Evolutionary conservation across 53 echinoderm and acorn worm species (phyloP), one percentile per base, ranked within the genome.

Genomic region (Stichopus horrens): DNA sequence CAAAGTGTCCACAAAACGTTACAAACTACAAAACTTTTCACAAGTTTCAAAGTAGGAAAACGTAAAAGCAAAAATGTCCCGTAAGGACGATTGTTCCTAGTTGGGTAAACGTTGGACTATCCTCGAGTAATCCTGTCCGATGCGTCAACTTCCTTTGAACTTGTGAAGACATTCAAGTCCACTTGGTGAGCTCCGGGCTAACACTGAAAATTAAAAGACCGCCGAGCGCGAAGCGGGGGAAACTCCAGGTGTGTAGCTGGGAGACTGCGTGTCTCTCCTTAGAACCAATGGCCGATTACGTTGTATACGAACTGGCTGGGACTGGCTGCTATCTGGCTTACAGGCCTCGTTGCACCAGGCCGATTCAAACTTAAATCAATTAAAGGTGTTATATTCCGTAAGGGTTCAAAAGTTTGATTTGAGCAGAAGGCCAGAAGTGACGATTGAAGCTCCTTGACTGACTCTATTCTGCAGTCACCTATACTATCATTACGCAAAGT

Each of bases 261-360:
- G 81, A 81, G 81, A 81, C 81, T 81, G 81, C 81, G 57, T 81
- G 81, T 81, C 81, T 81, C 81, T 81, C 2, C 9, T 11, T 4
- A 20, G 23, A 56, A 57, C 56, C 21, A 21, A 56, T 81, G 81
- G 58, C 81, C 19, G 53, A 81, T 57, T 56, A 55, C 57, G 56
- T 81, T 18, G 81, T 81, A 18, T 58, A 58, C 21, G 79, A 54
- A n/a, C 6, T 21, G 18, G 19, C 71, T 16, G 79, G 21, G 53
- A 56, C 21, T 55, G 23, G 18, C 18, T 21, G 81, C 56, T 21
- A 57, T 21, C 81, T 81, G 81, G 58, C 21, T 21, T 63, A 63
- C 37, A 37, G 37, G 37, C 37, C 37, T 37, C 37, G 37, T 37
- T 37, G 37, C 37, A 37, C 37, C 37, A 37, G 37, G 37, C 37